Evolutionary conservation across 1,140 invertebrate genomes (phyloP), one percentile per base, ranked within the genome.

Genomic region (Delia radicum): DNA sequence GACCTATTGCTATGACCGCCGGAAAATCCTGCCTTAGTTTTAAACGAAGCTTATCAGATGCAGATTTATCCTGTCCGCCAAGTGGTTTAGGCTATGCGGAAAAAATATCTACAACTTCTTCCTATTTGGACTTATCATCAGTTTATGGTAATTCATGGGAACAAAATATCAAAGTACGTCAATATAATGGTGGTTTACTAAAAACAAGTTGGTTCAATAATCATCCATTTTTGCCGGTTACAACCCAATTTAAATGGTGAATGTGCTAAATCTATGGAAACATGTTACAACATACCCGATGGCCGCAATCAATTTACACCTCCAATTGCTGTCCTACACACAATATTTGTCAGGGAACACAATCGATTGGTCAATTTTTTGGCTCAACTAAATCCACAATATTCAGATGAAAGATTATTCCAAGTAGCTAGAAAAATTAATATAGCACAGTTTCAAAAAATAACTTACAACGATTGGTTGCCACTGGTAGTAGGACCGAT

Each of bases 401-500:
- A 95, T 94, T 89, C 90, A 72, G 95, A 97, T 79, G 95, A 97
- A 85, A 93, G 89, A 0, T 84, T 94, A 6, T 97, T 92, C 87
- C 95, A 98, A 86, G 96, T 98, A 87, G 89, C 94, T 0, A 88
- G 96, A 73, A 90, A 92, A 77, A 95, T 98, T 37, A 87, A 89
- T 67, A 92, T 92, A 29, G 95, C 93, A 1, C 88, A 93, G 82
- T 89, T 93, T 80, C 94, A 97, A 86, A 90, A 95, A 62, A 94
- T 97, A 31, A 91, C 92, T 7, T 97, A 95, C 80, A 93, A 93
- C 78, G 94, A 96, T 86, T 96, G 92, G 89, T 85, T 96, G n/a
- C 94, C 95, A 1, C 90, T 94, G 71, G 90, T 96, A 62, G 87
- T 94, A 63, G 92, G 92, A 13, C 78, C 83, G 2, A 87, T 92